Conservation (phyloP, 2,113 vertebrate genomes). For the Rhynchomys soricoides region DNA sequence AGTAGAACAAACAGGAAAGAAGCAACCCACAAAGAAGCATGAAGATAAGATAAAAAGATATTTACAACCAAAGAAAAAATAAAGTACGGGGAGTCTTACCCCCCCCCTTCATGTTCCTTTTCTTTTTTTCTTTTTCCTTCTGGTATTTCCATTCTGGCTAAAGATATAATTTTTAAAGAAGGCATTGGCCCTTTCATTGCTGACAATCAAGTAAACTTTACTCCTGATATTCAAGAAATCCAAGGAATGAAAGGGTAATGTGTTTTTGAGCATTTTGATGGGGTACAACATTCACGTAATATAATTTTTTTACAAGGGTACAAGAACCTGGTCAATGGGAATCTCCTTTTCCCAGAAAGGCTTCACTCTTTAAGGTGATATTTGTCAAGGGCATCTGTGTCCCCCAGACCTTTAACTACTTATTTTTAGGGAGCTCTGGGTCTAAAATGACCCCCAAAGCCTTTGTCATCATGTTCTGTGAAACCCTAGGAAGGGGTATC, state of each 20-base stretch:
- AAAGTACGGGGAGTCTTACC: neutral
- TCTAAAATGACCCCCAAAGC: neutral
- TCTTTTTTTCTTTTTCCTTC: neutral
- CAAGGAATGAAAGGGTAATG: neutral
- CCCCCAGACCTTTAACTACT: neutral
- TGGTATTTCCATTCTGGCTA: neutral
- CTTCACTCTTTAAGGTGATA: neutral
- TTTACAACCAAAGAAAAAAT: neutral
- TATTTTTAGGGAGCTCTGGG: neutral
- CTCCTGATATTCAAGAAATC: neutral
- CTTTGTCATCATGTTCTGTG: neutral
- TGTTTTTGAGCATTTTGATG: neutral
- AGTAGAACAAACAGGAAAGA: neutral
- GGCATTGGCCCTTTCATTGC: neutral
- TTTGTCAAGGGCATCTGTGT: neutral
- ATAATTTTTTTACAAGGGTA: neutral
- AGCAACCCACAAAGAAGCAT: neutral
- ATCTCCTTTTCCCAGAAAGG: accelerated
- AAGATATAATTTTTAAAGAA: neutral
- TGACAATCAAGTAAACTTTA: neutral
- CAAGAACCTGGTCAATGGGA: no score
- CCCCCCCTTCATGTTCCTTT: accelerated
- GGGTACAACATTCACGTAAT: neutral
- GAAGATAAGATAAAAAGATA: neutral
- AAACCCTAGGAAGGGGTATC: neutral